These are phyloP conservation scores for Fragum whitleyi DNA, from an alignment of 2,888 invertebrate species.

Conservation along the genomic window DNA sequence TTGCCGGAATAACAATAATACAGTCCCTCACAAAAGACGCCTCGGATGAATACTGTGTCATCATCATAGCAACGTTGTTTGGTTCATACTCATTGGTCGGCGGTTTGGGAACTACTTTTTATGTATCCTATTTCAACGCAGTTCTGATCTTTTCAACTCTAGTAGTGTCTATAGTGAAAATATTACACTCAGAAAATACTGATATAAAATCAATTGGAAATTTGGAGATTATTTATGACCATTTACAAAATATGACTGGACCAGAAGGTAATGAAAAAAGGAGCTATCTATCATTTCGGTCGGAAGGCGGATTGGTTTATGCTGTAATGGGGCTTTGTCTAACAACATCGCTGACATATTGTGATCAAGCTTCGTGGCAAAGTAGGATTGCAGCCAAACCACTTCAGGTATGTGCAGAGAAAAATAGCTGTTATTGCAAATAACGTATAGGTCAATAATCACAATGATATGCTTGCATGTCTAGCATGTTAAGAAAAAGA, in stretches of 20 bases:
- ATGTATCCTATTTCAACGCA: constrained; percentile 81
- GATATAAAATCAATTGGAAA: constrained; percentile 48
- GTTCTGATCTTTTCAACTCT: constrained; percentile 71
- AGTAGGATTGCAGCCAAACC: constrained; percentile 81
- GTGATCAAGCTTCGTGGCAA: constrained; percentile 81
- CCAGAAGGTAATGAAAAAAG: constrained; percentile 67
- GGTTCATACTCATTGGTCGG: constrained; percentile 78
- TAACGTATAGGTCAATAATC: too few species aligned
- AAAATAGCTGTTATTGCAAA: too few species aligned
- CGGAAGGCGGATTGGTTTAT: constrained; percentile 70
- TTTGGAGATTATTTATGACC: constrained; percentile 66
- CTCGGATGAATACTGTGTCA: constrained; percentile 74
- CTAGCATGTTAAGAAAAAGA: too few species aligned
- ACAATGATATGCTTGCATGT: too few species aligned
- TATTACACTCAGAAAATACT: constrained; percentile 58
- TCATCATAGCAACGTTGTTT: constrained; percentile 77
- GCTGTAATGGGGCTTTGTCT: constrained; percentile 70
- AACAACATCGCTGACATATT: constrained; percentile 72
- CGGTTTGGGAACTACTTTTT: constrained; percentile 80
- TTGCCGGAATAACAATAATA: constrained; percentile 71
- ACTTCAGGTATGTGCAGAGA: constrained; percentile 77
- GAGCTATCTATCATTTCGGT: constrained; percentile 73
- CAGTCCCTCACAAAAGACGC: constrained; percentile 71
- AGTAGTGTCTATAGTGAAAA: constrained; percentile 65
- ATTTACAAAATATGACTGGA: constrained; percentile 59